Conservation (phyloP, 2,113 vertebrate species). For the Drymodes brunneopygia region DNA sequence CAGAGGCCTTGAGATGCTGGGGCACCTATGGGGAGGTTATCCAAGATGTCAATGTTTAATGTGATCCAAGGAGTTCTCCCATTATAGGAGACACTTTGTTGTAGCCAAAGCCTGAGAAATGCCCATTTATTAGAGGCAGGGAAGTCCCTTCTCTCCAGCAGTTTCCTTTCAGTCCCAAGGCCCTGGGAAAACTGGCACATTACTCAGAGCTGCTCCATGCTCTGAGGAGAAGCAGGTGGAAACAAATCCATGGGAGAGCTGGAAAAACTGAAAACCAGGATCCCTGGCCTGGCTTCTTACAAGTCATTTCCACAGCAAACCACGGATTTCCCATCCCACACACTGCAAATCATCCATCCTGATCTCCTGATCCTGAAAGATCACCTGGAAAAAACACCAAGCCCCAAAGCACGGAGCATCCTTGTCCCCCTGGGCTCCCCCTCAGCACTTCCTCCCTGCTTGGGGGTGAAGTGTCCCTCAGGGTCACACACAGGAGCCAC, state of each 20-base stretch:
- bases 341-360: not conserved
- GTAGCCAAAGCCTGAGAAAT: not conserved
- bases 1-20: not conserved
- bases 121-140: not conserved
- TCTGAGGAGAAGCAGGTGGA: not conserved
- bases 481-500: not conserved
- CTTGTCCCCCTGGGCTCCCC: not conserved
- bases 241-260: not conserved
- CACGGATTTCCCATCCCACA: conserved; percentile 5
- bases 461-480: fast-evolving
- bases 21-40: not conserved
- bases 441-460: not conserved
- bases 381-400: not conserved
- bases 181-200: fast-evolving
- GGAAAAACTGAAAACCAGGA: not conserved
- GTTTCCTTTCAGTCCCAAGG: not conserved
- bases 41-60: conserved; percentile 36
- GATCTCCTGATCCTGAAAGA: not conserved
- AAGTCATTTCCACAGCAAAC: conserved; percentile 43
- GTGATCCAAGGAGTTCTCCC: conserved; percentile 30
- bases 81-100: not conserved
- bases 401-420: fast-evolving
- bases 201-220: not conserved
- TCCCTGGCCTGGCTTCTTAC: not conserved
- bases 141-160: not conserved